These are phyloP conservation scores for Cheilosia scutellata DNA, from an alignment of 2,888 invertebrate genomes.

Conservation along the genomic window DNA sequence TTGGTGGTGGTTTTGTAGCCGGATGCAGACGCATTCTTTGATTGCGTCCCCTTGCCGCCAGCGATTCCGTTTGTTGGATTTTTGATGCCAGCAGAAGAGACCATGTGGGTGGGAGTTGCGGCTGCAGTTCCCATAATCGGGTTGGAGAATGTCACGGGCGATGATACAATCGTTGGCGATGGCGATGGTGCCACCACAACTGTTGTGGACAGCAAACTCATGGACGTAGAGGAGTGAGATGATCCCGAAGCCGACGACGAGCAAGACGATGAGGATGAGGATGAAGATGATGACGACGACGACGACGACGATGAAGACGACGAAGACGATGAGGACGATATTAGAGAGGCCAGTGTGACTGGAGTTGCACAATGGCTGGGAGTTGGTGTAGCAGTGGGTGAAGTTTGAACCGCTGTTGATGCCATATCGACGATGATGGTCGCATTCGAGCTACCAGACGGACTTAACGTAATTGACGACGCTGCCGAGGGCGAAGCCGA, in stretches of 20 bases:
- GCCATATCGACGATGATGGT: slow-evolving; percentile 61
- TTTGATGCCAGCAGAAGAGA: slow-evolving; percentile 27
- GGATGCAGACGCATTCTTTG: neutral
- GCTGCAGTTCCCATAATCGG: slow-evolving; percentile 33
- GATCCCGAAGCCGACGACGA: slow-evolving; percentile 74
- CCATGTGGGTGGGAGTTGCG: slow-evolving; percentile 34
- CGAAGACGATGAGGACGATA: slow-evolving; percentile 48
- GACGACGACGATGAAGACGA: slow-evolving; percentile 75
- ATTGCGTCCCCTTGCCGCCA: slow-evolving; percentile 29
- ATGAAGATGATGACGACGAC: slow-evolving; percentile 75
- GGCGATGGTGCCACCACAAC: slow-evolving; percentile 62
- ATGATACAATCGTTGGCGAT: slow-evolving; percentile 51
- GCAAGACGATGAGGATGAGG: slow-evolving; percentile 44
- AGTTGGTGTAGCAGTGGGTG: slow-evolving; percentile 49
- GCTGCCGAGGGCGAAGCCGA: slow-evolving; percentile 82
- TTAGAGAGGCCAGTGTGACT: slow-evolving; percentile 50
- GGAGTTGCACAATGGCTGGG: slow-evolving; percentile 56
- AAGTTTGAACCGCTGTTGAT: slow-evolving; percentile 67
- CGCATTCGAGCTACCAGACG: slow-evolving; percentile 56
- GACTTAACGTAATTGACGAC: slow-evolving; percentile 80
- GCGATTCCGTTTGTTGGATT: slow-evolving; percentile 6
- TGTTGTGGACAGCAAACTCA: slow-evolving; percentile 62
- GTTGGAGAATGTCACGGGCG: slow-evolving; percentile 60
- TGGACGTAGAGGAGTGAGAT: slow-evolving; percentile 67
- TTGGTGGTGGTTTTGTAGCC: slow-evolving; percentile 39